phyloP scores from a whole-genome alignment of 2,797 vertebrate species.

The Euthynnus affinis region DNA sequence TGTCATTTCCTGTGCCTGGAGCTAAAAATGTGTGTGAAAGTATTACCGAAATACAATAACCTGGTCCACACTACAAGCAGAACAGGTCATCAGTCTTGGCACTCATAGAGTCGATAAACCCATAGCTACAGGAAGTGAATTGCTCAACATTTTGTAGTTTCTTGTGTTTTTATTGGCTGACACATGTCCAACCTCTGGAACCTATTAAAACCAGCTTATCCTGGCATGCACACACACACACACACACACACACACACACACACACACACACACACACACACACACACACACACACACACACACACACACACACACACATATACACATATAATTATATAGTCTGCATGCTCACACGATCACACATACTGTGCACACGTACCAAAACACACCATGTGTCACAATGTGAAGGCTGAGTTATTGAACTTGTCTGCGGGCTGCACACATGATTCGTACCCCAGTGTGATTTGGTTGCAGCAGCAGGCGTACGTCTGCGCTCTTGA shows the following conservation, averaged over 20 bases:
- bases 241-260: neutral
- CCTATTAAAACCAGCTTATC: constrained; percentile 70
- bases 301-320: constrained; percentile 23
- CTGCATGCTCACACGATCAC: constrained; percentile 30
- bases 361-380: constrained; percentile 15
- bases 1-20: constrained; percentile 53
- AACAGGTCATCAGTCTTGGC: constrained; percentile 58
- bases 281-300: constrained; percentile 7
- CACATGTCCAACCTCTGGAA: constrained; percentile 73
- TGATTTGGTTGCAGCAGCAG: constrained; percentile 12
- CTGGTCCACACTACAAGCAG: constrained; percentile 34
- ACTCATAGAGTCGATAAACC: constrained; percentile 40
- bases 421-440: constrained; percentile 6
- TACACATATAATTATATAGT: constrained; percentile 21
- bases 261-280: constrained; percentile 6
- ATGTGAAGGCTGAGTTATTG: constrained; percentile 32
- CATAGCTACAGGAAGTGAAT: constrained; percentile 65
- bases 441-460: neutral
- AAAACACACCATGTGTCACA: constrained; percentile 37
- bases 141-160: constrained; percentile 59
- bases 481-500: neutral
- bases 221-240: constrained; percentile 10
- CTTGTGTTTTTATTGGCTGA: constrained; percentile 77
- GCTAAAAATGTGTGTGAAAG: constrained; percentile 28
- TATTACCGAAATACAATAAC: constrained; percentile 36